Conservation (phyloP, 1,140 invertebrate species). For the Drosophila kikkawai region DNA sequence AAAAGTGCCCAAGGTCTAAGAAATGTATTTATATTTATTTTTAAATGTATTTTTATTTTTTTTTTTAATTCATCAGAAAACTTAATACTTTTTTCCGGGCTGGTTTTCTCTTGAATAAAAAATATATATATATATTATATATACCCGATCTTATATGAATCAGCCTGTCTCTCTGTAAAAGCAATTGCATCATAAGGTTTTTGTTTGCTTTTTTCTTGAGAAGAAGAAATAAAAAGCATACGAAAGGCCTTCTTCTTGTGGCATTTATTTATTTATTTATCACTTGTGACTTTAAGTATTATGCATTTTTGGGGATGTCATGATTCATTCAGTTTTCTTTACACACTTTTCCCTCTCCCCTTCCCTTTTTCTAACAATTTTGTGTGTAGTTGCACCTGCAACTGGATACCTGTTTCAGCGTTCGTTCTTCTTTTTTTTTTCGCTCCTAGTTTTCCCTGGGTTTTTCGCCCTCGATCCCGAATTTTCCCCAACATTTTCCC, state of each 20-base stretch:
- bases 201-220: slow-evolving; percentile 1
- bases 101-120: neutral
- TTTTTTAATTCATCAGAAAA: neutral
- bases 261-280: slow-evolving; percentile 20
- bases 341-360: neutral
- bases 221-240: neutral
- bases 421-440: neutral
- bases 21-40: neutral
- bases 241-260: slow-evolving; percentile 15
- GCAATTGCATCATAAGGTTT: slow-evolving; percentile 12
- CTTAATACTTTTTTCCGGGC: too few species aligned
- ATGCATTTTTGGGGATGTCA: slow-evolving; percentile 14
- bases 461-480: neutral
- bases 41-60: neutral
- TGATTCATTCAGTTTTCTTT: neutral
- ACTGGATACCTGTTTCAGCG: slow-evolving; percentile 9
- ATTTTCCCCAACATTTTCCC: slow-evolving; percentile 7
- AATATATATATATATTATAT: neutral
- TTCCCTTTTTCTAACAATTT: slow-evolving; percentile 8
- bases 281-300: slow-evolving; percentile 23
- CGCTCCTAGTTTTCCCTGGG: slow-evolving; percentile 4
- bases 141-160: neutral
- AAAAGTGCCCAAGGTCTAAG: too few species aligned
- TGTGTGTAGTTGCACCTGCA: slow-evolving; percentile 23
- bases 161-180: neutral